Conservation (phyloP, 2,888 invertebrate genomes). For the Diplazon laetatorius region DNA sequence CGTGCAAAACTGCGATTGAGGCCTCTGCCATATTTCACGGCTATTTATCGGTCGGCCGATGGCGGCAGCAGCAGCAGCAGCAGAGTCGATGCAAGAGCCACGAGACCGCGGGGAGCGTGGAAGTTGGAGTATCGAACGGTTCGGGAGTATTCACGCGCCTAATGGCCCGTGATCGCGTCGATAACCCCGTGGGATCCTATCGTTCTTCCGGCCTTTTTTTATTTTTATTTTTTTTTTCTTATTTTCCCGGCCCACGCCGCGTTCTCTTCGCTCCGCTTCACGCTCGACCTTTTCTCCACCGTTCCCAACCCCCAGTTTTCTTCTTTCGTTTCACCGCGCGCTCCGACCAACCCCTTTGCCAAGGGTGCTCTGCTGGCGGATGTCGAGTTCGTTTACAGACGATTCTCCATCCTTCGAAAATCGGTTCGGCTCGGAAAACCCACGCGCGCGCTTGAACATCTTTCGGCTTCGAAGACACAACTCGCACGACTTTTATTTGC, state of each 20-base stretch:
- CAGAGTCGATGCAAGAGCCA: conserved; percentile 17
- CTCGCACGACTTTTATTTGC: conserved; percentile 20
- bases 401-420: conserved; percentile 48
- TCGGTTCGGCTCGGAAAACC: not conserved
- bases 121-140: conserved; percentile 31
- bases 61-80: conserved; percentile 18
- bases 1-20: conserved; percentile 33
- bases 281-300: conserved; percentile 14
- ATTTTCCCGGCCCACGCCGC: conserved; percentile 5
- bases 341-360: conserved; percentile 67
- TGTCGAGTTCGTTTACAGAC: conserved; percentile 68
- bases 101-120: conserved; percentile 25
- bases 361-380: conserved; percentile 66
- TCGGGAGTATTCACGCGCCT: conserved; percentile 69
- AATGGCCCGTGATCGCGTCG: conserved; percentile 73
- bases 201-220: conserved; percentile 60
- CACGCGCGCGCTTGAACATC: conserved; percentile 33
- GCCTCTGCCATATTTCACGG: conserved; percentile 67
- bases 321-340: conserved; percentile 60
- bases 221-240: not conserved
- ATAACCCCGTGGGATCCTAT: conserved; percentile 67
- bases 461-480: conserved; percentile 50
- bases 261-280: conserved; percentile 4
- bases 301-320: conserved; percentile 41
- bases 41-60: conserved; percentile 66